These are phyloP conservation scores for Leptogaster cylindrica DNA, from an alignment of 2,888 invertebrate genomes.

Conservation along the genomic window DNA sequence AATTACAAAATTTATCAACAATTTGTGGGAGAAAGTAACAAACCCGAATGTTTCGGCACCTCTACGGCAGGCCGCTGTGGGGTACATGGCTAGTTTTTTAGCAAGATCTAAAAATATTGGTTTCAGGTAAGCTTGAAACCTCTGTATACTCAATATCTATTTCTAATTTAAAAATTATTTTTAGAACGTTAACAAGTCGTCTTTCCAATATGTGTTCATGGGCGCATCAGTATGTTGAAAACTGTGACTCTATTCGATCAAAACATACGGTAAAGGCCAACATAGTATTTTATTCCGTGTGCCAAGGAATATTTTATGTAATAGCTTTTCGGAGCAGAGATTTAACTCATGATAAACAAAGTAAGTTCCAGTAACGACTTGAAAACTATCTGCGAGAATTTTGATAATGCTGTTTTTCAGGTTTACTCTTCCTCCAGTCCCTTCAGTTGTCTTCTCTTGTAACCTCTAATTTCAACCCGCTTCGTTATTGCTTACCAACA, in stretches of 20 bases:
- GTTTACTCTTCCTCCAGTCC: constrained; percentile 77
- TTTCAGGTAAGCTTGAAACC: constrained; percentile 63
- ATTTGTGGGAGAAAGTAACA: constrained; percentile 76
- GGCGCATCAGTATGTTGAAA: constrained; percentile 80
- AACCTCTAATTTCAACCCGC: constrained; percentile 85
- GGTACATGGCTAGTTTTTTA: constrained; percentile 77
- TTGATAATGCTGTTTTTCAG: constrained; percentile 64
- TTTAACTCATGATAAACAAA: constrained; percentile 76
- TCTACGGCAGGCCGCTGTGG: constrained; percentile 72
- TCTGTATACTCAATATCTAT: constrained; percentile 19
- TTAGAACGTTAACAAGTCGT: constrained; percentile 71
- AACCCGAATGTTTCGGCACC: constrained; percentile 70
- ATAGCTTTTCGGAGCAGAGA: constrained; percentile 89
- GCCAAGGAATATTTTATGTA: constrained; percentile 91
- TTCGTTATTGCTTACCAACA: constrained; percentile 78
- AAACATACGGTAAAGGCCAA: constrained; percentile 72
- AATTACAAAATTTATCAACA: constrained; percentile 71
- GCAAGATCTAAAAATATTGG: constrained; percentile 72
- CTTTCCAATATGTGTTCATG: constrained; percentile 78
- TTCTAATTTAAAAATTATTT: too few relatives aligned
- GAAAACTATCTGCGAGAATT: too few relatives aligned
- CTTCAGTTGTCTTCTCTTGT: constrained; percentile 86
- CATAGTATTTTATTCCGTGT: constrained; percentile 87
- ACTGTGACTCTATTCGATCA: constrained; percentile 55
- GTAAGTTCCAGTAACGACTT: constrained; percentile 64